Percentiles rank a stretch among this genome's conserved stretches.
Conservation (phyloP, 1,140 invertebrate genomes). For the Anthonomus grandis region DNA sequence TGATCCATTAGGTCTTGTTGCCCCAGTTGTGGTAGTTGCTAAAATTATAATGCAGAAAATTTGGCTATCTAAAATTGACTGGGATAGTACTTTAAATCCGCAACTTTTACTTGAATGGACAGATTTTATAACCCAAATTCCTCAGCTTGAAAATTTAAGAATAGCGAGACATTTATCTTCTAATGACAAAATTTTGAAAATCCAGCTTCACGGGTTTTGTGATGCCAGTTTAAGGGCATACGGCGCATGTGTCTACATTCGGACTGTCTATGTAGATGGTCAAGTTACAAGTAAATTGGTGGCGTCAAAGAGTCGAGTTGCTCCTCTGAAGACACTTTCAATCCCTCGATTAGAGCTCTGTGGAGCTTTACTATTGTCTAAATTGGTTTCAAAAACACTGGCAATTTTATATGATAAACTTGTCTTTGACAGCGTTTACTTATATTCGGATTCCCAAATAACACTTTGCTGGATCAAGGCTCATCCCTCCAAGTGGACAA, state of each 20-base stretch:
- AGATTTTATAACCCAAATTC: slow-evolving; percentile 19
- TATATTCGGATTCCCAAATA: slow-evolving; percentile 22
- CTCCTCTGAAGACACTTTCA: slow-evolving; percentile 11
- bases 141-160: neutral
- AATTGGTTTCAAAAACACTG: neutral
- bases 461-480: slow-evolving; percentile 11
- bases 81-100: slow-evolving; percentile 24
- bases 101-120: slow-evolving; percentile 31
- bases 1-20: slow-evolving; percentile 31
- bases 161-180: neutral
- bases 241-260: neutral
- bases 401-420: neutral
- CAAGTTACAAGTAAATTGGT: neutral
- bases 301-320: slow-evolving; percentile 4
- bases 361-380: slow-evolving; percentile 4
- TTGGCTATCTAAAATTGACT: slow-evolving; percentile 21
- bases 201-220: neutral
- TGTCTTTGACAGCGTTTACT: neutral
- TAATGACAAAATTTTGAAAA: neutral
- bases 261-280: neutral
- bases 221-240: neutral
- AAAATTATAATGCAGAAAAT: slow-evolving; percentile 33
- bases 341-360: slow-evolving; percentile 13
- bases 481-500: slow-evolving; percentile 7
- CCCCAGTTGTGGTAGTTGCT: slow-evolving; percentile 27